A percentile compares a stretch with the other conserved stretches of the same genome.
phyloP scores from a whole-genome alignment of 2,888 invertebrate species.

The Ligdia adustata region DNA sequence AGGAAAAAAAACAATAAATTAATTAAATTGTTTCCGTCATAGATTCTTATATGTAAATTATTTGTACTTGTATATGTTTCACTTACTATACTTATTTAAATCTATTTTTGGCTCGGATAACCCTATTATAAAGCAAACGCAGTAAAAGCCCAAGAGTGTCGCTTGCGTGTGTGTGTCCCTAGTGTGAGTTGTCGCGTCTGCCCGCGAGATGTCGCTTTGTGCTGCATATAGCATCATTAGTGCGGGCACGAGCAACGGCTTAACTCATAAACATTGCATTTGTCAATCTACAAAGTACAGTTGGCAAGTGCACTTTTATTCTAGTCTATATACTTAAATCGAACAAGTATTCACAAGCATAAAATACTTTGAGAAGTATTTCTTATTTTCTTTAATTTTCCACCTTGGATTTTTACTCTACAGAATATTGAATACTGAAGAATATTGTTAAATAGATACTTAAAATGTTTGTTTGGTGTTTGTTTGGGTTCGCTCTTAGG shows the following conservation, averaged over 20 bases:
- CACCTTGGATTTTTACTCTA: too few relatives aligned
- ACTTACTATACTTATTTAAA: background rate
- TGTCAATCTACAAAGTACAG: slow-evolving; percentile 62
- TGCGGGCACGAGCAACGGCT: slow-evolving; percentile 50
- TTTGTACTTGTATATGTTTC: too few relatives aligned
- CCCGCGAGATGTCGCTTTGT: slow-evolving; percentile 49
- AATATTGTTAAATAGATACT: too few relatives aligned
- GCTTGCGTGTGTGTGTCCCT: slow-evolving; percentile 35
- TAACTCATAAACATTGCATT: slow-evolving; percentile 68
- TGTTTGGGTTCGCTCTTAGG: background rate
- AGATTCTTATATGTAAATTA: too few relatives aligned
- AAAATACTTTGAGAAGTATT: too few relatives aligned
- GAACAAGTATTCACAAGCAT: too few relatives aligned
- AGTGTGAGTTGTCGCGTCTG: slow-evolving; percentile 33
- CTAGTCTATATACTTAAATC: too few relatives aligned
- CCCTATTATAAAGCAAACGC: slow-evolving; percentile 19
- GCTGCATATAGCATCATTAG: slow-evolving; percentile 60
- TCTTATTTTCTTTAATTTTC: too few relatives aligned
- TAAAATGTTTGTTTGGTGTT: background rate
- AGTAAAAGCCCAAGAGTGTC: slow-evolving; percentile 21
- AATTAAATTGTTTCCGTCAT: too few relatives aligned
- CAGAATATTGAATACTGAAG: too few relatives aligned
- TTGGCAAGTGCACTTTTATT: too few relatives aligned
- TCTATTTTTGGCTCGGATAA: slow-evolving; percentile 3
- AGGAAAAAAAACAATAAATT: too few relatives aligned